Evolutionary conservation across 2,797 vertebrate species (phyloP).

Genomic region (Threskiornis aethiopicus): DNA sequence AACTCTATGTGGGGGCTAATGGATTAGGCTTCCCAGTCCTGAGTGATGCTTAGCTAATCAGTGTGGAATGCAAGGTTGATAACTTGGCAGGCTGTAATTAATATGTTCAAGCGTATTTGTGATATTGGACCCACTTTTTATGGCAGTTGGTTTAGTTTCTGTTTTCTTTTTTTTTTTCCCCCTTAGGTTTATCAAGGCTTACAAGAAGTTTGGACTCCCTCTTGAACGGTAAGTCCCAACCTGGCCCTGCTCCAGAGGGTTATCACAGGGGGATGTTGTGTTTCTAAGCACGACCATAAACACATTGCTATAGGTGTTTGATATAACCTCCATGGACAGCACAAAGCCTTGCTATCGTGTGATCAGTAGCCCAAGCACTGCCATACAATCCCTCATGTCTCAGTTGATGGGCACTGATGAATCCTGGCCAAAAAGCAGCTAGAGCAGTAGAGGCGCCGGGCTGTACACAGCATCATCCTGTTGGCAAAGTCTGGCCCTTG

Average conservation of each 20-base stretch:
- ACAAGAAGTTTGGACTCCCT: slow-evolving; percentile 96
- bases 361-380: background rate
- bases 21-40: background rate
- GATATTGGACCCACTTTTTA: background rate
- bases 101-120: background rate
- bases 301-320: background rate
- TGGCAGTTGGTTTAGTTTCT: background rate
- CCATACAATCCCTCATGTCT: background rate
- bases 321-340: background rate
- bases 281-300: background rate
- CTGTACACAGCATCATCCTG: background rate
- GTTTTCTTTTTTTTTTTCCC: background rate
- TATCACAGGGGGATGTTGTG: rapidly evolving
- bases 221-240: slow-evolving; percentile 87
- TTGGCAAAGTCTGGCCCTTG: background rate
- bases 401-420: background rate
- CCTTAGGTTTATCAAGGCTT: slow-evolving; percentile 96
- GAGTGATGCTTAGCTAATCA: slow-evolving; percentile 13
- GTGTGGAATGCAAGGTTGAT: background rate
- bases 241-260: background rate
- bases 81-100: background rate
- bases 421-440: background rate
- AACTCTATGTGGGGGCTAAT: background rate
- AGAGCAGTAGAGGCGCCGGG: rapidly evolving
- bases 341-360: background rate